These are phyloP conservation scores for Exephanes ischioxanthus DNA, from an alignment of 2,888 invertebrate species.

Conservation along the genomic window DNA sequence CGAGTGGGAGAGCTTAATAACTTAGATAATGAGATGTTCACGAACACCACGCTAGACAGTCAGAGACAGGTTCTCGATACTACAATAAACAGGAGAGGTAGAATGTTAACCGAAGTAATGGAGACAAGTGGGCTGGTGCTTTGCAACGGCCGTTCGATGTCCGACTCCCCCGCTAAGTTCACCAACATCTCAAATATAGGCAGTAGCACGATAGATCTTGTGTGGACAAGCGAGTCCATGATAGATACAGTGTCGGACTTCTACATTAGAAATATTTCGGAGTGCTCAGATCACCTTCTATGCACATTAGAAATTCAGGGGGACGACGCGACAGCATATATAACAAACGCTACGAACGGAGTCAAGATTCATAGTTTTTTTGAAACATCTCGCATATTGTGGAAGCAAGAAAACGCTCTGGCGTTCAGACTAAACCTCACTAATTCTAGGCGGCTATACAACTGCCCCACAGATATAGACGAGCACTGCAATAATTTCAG, in stretches of 20 bases:
- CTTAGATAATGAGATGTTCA: constrained; percentile 12
- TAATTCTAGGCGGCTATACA: background rate
- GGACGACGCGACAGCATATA: background rate
- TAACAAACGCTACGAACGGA: background rate
- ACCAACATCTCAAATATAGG: constrained; percentile 8
- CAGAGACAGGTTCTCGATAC: background rate
- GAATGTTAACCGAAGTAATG: constrained; percentile 15
- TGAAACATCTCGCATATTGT: background rate
- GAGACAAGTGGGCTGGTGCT: background rate
- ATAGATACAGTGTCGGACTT: constrained; percentile 5
- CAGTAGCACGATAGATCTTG: constrained; percentile 14
- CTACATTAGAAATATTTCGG: background rate
- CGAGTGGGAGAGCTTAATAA: background rate
- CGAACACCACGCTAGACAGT: background rate
- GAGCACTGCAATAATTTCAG: constrained; percentile 1
- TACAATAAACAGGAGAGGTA: constrained; percentile 7
- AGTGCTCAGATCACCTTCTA: constrained; percentile 1
- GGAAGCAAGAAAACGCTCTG: background rate
- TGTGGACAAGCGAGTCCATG: background rate
- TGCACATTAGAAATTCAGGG: constrained; percentile 5
- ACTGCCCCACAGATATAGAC: background rate
- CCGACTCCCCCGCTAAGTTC: background rate
- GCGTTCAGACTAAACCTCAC: background rate
- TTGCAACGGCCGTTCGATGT: constrained; percentile 3
- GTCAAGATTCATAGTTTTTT: background rate